phyloP scores from a whole-genome alignment of 2,888 invertebrate species.

The Calliscelio sp. region DNA sequence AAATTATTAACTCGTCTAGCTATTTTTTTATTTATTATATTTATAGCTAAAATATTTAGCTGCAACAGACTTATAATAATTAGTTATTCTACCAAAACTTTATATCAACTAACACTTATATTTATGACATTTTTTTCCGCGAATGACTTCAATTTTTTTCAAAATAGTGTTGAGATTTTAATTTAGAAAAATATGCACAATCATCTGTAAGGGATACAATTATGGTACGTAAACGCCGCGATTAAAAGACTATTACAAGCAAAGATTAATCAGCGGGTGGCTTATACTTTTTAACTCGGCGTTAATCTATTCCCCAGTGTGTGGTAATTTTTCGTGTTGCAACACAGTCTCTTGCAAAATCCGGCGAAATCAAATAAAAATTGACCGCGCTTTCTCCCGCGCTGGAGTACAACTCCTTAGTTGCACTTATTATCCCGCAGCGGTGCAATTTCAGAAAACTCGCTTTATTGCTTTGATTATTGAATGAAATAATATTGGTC shows the following conservation, averaged over 20 bases:
- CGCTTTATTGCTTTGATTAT: conserved; percentile 14
- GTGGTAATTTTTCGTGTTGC: conserved; percentile 65
- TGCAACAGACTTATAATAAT: no score
- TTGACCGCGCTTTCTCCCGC: conserved; percentile 49
- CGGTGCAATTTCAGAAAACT: conserved; percentile 39
- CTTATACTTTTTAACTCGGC: conserved; percentile 13
- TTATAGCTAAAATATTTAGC: no score
- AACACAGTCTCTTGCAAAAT: conserved; percentile 63
- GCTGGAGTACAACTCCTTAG: no score
- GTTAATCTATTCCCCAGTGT: conserved; percentile 34
- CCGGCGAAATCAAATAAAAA: conserved; percentile 58
- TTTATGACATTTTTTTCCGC: no score
- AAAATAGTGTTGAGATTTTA: no score
- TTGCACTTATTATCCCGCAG: no score
- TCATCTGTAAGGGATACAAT: not conserved
- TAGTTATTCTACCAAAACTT: no score
- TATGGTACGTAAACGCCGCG: not conserved
- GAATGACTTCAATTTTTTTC: no score
- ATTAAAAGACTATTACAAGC: conserved; percentile 33
- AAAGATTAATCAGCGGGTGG: conserved; percentile 42
- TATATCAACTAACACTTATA: no score
- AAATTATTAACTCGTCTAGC: no score
- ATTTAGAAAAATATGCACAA: not conserved
- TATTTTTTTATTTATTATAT: no score
- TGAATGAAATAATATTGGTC: not conserved